These are phyloP conservation scores for Drosophila novamexicana DNA, from an alignment of 1,140 invertebrate genomes.

Conservation along the genomic window DNA sequence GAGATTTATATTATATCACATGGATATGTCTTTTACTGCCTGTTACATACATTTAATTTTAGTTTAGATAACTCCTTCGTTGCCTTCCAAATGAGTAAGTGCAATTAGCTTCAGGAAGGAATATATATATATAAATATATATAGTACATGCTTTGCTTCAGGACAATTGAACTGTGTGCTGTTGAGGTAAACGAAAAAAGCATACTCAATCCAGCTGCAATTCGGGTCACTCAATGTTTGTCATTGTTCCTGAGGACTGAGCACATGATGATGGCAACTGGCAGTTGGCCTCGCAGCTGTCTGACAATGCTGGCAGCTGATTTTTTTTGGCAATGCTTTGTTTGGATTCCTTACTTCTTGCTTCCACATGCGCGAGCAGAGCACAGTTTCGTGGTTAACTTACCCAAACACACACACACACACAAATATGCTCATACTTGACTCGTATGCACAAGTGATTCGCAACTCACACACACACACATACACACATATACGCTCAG, in stretches of 20 bases:
- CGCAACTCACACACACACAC: conserved; percentile 46
- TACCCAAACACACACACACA: conserved; percentile 1
- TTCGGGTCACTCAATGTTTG: conserved; percentile 9
- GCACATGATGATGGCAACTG: conserved; percentile 20
- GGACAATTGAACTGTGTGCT: not conserved
- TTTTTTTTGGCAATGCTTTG: conserved; percentile 55
- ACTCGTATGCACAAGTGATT: conserved; percentile 20
- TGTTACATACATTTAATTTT: too few species aligned
- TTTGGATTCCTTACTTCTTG: conserved; percentile 60
- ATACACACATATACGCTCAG: conserved; percentile 51
- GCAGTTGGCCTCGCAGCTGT: conserved; percentile 6
- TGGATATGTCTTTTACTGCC: too few species aligned
- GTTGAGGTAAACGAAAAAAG: not conserved
- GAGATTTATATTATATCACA: too few species aligned
- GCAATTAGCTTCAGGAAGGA: not conserved
- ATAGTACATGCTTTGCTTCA: not conserved
- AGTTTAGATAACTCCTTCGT: too few species aligned
- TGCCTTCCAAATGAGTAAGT: not conserved
- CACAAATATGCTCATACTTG: conserved; percentile 3
- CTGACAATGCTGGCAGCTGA: conserved; percentile 23
- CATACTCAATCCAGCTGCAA: not conserved
- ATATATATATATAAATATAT: not conserved
- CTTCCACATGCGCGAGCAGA: conserved; percentile 35
- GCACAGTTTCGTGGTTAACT: conserved; percentile 43
- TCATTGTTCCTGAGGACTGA: conserved; percentile 7